Evolutionary conservation across 2,888 invertebrate genomes (phyloP).

Genomic region (Melanophora roralis): DNA sequence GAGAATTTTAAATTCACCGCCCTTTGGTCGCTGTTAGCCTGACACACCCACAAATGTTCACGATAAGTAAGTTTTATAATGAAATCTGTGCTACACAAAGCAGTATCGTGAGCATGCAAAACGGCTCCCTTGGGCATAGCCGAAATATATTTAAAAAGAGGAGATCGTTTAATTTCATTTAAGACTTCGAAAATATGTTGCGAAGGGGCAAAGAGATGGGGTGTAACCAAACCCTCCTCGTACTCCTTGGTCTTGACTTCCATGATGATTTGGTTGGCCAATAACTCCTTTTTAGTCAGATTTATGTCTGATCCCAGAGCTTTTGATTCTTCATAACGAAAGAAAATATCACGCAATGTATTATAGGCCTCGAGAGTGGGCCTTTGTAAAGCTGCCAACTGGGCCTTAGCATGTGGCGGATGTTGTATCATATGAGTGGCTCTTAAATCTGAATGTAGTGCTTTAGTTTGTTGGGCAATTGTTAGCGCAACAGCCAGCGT

Average conservation of each 20-base stretch:
- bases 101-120: slow-evolving; percentile 84
- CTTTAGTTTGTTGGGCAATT: background rate
- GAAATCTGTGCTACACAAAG: slow-evolving; percentile 81
- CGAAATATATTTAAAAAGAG: slow-evolving; percentile 82
- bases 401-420: slow-evolving; percentile 63
- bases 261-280: slow-evolving; percentile 81
- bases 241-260: slow-evolving; percentile 79
- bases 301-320: slow-evolving; percentile 79
- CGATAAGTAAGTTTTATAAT: slow-evolving; percentile 82
- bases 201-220: slow-evolving; percentile 81
- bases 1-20: slow-evolving; percentile 66
- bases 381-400: slow-evolving; percentile 42
- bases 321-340: slow-evolving; percentile 78
- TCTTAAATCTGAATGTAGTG: background rate
- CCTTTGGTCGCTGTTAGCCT: slow-evolving; percentile 58
- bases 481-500: background rate
- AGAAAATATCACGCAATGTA: slow-evolving; percentile 77
- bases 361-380: slow-evolving; percentile 69
- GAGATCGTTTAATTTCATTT: slow-evolving; percentile 80
- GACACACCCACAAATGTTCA: slow-evolving; percentile 79
- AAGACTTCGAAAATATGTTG: slow-evolving; percentile 82
- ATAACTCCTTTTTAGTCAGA: slow-evolving; percentile 78
- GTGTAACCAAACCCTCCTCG: slow-evolving; percentile 79
- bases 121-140: slow-evolving; percentile 87
- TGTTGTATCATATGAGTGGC: slow-evolving; percentile 61